Evolutionary conservation across 2,888 invertebrate species (phyloP).

Genomic region (Eurois occulta): DNA sequence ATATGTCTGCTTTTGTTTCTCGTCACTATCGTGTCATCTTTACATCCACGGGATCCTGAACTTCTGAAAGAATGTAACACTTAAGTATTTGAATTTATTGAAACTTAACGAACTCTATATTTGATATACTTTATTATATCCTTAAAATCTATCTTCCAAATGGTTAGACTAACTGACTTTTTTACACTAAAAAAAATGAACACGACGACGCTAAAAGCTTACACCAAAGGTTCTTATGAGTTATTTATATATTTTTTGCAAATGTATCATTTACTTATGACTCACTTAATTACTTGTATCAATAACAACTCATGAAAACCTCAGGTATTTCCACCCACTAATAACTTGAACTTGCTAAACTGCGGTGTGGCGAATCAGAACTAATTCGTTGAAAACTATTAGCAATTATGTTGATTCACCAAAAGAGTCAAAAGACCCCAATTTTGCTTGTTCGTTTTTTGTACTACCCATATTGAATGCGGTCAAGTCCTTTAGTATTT

Average conservation of each 20-base stretch:
- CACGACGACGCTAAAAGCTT: not conserved
- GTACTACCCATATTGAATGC: not conserved
- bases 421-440: slow-evolving; percentile 1
- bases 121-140: not conserved
- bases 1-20: no score
- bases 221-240: no score
- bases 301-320: slow-evolving; percentile 22
- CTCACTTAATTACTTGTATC: slow-evolving; percentile 32
- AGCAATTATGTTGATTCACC: slow-evolving; percentile 35
- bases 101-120: not conserved
- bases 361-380: slow-evolving; percentile 32
- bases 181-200: not conserved
- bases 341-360: slow-evolving; percentile 8
- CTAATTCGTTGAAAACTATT: slow-evolving; percentile 37
- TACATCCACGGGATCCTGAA: not conserved
- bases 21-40: not conserved
- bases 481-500: slow-evolving; percentile 19
- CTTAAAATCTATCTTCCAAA: not conserved
- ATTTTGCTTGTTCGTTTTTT: not conserved
- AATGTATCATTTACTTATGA: slow-evolving; percentile 8
- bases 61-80: not conserved
- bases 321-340: slow-evolving; percentile 4
- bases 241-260: not conserved
- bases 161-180: no score
- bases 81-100: not conserved